Base-by-base conservation (phyloP, 2,797 vertebrate species). In the Otus scops region DNA sequence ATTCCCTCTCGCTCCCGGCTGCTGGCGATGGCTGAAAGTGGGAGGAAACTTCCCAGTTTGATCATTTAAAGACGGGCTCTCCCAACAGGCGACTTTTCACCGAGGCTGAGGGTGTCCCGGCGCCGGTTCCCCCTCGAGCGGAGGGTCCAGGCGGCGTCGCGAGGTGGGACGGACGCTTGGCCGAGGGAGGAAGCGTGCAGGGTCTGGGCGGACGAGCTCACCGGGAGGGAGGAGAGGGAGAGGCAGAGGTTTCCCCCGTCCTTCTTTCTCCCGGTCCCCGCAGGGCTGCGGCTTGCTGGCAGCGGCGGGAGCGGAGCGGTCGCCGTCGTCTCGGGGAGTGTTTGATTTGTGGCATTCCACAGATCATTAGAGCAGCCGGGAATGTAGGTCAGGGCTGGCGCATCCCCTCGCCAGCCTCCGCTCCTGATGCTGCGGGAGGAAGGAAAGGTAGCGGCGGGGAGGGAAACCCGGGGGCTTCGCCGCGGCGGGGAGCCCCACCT, bases 381-480 rank as follows among this genome's bases (percentile, higher is more conserved):
- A 98, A 98, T 98, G 94, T 97, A 97, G 96, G 97, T 97, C 97
- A 97, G 87, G 88, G 85, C 94, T 59, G 77, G 78, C 56, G 74
- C 91, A 91, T 92, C 94, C 95, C 63, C 54, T 65, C 26, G 20
- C 82, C 79, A 88, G 57, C 54, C 60, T 61, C 79, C 2, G 28
- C 70, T 65, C 68, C 87, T 18, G 47, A 26, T 77, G 89, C 67
- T 23, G 79, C 63, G 15, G 80, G 89, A 70, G 74, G 27, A 76
- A 53, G 27, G 19, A 41, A 36, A 75, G 92, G 78, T 85, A 21
- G 18, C 6, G 0, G 19, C 6, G 7, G 45, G 79, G 47, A 53
- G 59, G 48, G 64, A 28, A 26, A 19, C 50, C 34, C 4, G 3
- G 79, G 56, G 59, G 36, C 36, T 69, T 48, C 22, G 15, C 53